phyloP scores from a whole-genome alignment of 2,113 vertebrate genomes.

The Rhinopithecus roxellana region DNA sequence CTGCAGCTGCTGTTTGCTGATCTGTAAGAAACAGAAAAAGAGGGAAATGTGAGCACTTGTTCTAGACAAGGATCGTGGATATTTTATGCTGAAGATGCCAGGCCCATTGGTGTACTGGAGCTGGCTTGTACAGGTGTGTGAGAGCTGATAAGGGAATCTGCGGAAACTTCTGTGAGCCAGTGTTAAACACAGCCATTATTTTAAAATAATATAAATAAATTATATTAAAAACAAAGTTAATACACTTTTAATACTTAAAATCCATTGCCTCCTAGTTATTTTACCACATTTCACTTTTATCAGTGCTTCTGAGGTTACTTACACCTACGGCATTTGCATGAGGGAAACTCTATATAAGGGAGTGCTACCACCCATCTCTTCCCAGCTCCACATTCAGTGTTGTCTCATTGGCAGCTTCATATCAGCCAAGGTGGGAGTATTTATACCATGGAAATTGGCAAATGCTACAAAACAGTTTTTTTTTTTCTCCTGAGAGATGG shows the following conservation, averaged over 20 bases:
- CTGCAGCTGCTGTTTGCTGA: constrained; percentile 97
- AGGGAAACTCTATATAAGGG: background rate
- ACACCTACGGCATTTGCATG: background rate
- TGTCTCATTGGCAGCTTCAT: background rate
- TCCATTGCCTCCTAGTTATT: background rate
- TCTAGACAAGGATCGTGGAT: background rate
- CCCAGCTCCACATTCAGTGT: background rate
- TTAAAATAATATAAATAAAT: background rate
- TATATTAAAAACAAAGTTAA: background rate
- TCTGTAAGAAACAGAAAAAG: constrained; percentile 85
- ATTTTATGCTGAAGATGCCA: background rate
- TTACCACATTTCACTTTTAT: background rate
- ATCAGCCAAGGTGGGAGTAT: background rate
- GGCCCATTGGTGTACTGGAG: background rate
- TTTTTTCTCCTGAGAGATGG: background rate
- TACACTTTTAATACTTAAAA: background rate
- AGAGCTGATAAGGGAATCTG: background rate
- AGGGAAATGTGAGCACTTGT: background rate
- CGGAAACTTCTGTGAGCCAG: background rate
- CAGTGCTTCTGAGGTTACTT: background rate
- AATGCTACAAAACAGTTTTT: background rate
- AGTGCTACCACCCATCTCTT: background rate
- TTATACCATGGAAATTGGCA: background rate
- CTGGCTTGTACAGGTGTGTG: rapidly evolving
- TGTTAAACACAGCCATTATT: background rate